Evolutionary conservation across 2,888 invertebrate genomes (phyloP).

Genomic region (Diplazon laetatorius): DNA sequence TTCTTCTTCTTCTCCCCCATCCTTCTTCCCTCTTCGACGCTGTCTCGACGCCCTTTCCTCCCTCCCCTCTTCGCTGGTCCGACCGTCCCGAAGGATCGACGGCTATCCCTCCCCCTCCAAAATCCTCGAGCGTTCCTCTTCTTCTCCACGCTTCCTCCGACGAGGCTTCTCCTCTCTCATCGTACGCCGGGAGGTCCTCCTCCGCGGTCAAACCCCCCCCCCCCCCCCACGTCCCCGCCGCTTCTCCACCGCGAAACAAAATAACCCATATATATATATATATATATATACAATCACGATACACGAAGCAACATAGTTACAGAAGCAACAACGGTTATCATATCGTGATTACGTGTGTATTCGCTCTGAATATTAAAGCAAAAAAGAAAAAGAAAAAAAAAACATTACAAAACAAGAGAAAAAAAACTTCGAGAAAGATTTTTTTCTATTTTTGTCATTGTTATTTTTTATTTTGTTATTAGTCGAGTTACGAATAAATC

Average conservation of each 20-base stretch:
- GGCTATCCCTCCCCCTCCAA: slow-evolving; percentile 41
- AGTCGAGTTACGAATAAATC: not conserved
- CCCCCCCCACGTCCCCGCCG: slow-evolving; percentile 24
- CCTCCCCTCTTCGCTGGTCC: slow-evolving; percentile 30
- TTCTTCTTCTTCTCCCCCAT: slow-evolving; percentile 38
- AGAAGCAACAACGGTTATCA: slow-evolving; percentile 65
- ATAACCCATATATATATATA: too few relatives aligned
- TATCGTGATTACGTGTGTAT: slow-evolving; percentile 74
- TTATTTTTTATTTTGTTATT: not conserved
- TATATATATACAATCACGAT: too few relatives aligned
- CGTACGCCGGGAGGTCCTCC: slow-evolving; percentile 56
- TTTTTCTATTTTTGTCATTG: not conserved
- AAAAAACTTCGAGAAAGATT: slow-evolving; percentile 64
- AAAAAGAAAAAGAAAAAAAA: not conserved
- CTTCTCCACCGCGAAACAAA: slow-evolving; percentile 24
- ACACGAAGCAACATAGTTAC: slow-evolving; percentile 46
- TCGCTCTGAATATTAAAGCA: slow-evolving; percentile 73
- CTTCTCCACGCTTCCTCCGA: slow-evolving; percentile 30
- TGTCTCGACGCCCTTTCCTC: slow-evolving; percentile 25
- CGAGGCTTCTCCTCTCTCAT: slow-evolving; percentile 11
- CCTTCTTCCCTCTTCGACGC: slow-evolving; percentile 48
- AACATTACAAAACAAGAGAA: too few relatives aligned
- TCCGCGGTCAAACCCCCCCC: slow-evolving; percentile 48
- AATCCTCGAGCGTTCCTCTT: slow-evolving; percentile 8
- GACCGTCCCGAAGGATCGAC: not conserved